Conservation (phyloP, 2,888 invertebrate genomes). For the Drosophila acutilabella region DNA sequence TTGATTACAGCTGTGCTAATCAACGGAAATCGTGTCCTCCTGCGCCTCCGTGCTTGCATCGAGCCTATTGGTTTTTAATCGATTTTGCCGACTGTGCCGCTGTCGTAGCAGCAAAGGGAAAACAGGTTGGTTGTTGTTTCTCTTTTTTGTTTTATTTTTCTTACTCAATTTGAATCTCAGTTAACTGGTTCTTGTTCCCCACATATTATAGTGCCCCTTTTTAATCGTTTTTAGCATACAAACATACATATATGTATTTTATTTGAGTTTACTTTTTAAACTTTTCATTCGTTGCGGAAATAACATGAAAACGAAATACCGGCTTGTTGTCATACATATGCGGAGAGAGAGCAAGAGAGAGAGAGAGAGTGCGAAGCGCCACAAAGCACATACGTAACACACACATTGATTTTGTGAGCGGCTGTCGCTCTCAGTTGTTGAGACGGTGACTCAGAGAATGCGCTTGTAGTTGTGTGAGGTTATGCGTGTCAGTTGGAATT, state of each 20-base stretch:
- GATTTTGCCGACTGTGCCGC: slow-evolving; percentile 73
- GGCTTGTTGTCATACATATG: slow-evolving; percentile 73
- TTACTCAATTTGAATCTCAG: slow-evolving; percentile 39
- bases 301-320: slow-evolving; percentile 70
- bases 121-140: slow-evolving; percentile 72
- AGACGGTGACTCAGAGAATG: slow-evolving; percentile 72
- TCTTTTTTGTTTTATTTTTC: slow-evolving; percentile 20
- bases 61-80: slow-evolving; percentile 71
- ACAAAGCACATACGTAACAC: slow-evolving; percentile 7
- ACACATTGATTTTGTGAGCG: not conserved
- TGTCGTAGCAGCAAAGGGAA: slow-evolving; percentile 42
- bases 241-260: slow-evolving; percentile 45
- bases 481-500: slow-evolving; percentile 73
- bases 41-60: slow-evolving; percentile 32
- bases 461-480: slow-evolving; percentile 73
- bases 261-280: slow-evolving; percentile 55
- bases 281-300: slow-evolving; percentile 71
- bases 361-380: slow-evolving; percentile 8
- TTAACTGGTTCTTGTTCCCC: slow-evolving; percentile 67
- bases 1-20: slow-evolving; percentile 13
- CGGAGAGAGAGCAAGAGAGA: slow-evolving; percentile 25
- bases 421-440: slow-evolving; percentile 24
- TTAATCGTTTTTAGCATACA: slow-evolving; percentile 34
- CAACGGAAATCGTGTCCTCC: slow-evolving; percentile 29
- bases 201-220: slow-evolving; percentile 8